Evolutionary conservation across 2,797 vertebrate species (phyloP), one percentile per base, ranked within the genome.

Genomic region (Anguilla marmorata): DNA sequence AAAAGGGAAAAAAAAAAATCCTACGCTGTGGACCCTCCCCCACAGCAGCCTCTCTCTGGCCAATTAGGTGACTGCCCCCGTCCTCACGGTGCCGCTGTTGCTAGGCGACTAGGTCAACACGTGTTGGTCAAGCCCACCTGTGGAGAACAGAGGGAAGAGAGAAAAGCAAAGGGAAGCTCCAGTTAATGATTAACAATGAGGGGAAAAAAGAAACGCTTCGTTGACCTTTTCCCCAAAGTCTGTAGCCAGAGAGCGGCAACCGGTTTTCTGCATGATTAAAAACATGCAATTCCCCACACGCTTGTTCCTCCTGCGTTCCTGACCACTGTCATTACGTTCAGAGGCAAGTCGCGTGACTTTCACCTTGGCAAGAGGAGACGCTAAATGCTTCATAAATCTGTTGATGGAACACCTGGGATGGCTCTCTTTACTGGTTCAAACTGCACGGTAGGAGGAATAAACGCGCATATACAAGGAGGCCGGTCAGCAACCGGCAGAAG

Each of bases 101-200:
- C 92, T 90, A 66, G 91, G 93, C 88, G 92, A 90, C 88, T 80
- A 45, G 14, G 84, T 80, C 85, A 72, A 76, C 30, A 41, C 74
- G 74, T 76, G 72, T 84, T 2, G 0, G 88, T 93, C 93, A 87
- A 92, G 24, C 24, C 88, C 90, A 93, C 94, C 97, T 98, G 89
- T 5, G 90, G 90, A 88, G 80, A 93, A 89, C 0, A 86, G 91
- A 94, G 90, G 94, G 88, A 83, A 89, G 87, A 93, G 89, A 93
- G 89, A 92, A 85, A 91, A 88, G 27, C 21, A 91, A 90, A 11
- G 69, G 90, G 72, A 88, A 4, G 88, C 79, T 82, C 27, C 0
- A 52, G 91, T 92, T 88, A 93, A 93, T 92, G 48, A 92, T 90
- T 91, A 88, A 48, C 69, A 84, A 86, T 52, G 79, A 58, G 30